Evolutionary conservation across 2,797 vertebrate species (phyloP).

Genomic region (Crax fasciolata): DNA sequence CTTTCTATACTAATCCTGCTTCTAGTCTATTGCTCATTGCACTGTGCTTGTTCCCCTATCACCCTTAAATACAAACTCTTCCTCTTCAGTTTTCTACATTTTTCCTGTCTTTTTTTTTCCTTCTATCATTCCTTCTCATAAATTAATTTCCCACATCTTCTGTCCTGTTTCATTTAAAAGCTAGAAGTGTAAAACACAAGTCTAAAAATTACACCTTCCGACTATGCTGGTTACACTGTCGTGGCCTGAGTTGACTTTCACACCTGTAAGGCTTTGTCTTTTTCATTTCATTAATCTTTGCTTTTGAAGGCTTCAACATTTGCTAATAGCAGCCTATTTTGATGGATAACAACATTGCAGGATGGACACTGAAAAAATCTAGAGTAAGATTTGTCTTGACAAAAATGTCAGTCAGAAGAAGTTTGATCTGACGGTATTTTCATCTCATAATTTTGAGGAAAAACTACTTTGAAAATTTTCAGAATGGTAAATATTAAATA

Average conservation of each 20-base stretch:
- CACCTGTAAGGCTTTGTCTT: background rate
- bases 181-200: background rate
- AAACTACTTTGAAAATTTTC: background rate
- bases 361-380: background rate
- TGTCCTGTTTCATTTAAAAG: background rate
- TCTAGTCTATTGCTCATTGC: background rate
- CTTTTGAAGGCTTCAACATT: background rate
- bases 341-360: background rate
- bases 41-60: constrained; percentile 3
- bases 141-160: background rate
- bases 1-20: background rate
- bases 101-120: background rate
- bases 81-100: background rate
- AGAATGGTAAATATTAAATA: background rate
- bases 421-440: background rate
- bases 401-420: constrained; percentile 19
- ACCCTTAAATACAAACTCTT: background rate
- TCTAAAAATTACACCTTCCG: background rate
- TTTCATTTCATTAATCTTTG: background rate
- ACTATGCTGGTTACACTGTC: background rate
- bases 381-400: background rate
- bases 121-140: background rate
- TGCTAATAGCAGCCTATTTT: background rate
- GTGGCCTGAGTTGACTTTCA: background rate
- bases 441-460: background rate